Conservation (phyloP, 2,113 vertebrate species). For the Chelonoidis abingdonii region DNA sequence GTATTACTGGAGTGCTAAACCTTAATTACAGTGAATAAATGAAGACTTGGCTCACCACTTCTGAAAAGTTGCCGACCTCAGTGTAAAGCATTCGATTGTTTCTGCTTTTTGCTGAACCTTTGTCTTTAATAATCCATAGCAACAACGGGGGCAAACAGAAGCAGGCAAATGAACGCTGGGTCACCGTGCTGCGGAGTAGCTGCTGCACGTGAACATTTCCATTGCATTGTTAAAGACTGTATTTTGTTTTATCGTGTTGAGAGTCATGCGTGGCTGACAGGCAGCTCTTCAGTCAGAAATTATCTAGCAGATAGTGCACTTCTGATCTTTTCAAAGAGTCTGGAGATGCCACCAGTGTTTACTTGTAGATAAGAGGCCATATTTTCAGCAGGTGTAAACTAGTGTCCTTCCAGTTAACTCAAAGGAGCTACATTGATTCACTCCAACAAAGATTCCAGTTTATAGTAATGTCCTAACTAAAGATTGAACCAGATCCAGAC, state of each 20-base stretch:
- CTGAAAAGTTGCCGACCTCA: too few species aligned
- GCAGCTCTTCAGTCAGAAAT: background rate
- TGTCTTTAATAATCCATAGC: background rate
- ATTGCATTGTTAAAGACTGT: background rate
- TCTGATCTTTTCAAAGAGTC: background rate
- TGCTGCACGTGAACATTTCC: background rate
- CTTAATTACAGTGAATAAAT: too few species aligned
- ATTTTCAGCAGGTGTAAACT: background rate
- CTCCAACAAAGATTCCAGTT: slow-evolving; percentile 13
- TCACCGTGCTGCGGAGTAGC: background rate
- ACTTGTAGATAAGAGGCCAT: rapidly evolving
- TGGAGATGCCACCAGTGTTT: background rate
- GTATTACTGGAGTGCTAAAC: too few species aligned
- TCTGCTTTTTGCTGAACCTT: slow-evolving; percentile 19
- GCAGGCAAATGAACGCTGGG: background rate
- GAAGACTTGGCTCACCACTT: too few species aligned
- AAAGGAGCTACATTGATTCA: background rate
- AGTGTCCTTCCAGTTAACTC: background rate
- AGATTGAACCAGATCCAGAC: slow-evolving; percentile 33
- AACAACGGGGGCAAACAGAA: slow-evolving; percentile 21
- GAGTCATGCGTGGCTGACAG: rapidly evolving
- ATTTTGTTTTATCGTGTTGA: background rate
- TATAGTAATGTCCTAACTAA: slow-evolving; percentile 1
- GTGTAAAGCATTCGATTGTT: slow-evolving; percentile 31
- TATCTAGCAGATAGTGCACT: background rate